Conservation (phyloP, 2,888 invertebrate genomes). For the Shargacucullia verbasci region DNA sequence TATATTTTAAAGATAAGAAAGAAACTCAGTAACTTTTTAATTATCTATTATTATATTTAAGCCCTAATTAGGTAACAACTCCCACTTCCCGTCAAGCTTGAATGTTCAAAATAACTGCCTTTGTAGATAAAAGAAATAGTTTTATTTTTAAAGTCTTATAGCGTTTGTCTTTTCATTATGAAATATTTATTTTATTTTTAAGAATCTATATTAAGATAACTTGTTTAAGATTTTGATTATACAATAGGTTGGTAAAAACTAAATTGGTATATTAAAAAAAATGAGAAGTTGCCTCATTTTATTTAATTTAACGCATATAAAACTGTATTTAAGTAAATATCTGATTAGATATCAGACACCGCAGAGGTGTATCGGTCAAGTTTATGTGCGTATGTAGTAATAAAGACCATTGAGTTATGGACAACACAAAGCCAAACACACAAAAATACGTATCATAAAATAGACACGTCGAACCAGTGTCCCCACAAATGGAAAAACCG, state of each 20-base stretch:
- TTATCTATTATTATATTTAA: slow-evolving; percentile 57
- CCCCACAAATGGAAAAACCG: slow-evolving; percentile 78
- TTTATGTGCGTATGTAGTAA: slow-evolving; percentile 76
- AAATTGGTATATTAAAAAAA: too few species aligned
- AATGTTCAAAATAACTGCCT: slow-evolving; percentile 28
- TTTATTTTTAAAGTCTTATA: slow-evolving; percentile 22
- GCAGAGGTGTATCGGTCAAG: slow-evolving; percentile 67
- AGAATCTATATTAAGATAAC: slow-evolving; percentile 1
- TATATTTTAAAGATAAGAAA: slow-evolving; percentile 60
- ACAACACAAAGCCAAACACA: slow-evolving; percentile 65
- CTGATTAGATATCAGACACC: slow-evolving; percentile 71
- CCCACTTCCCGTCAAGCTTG: slow-evolving; percentile 39
- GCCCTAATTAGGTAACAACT: slow-evolving; percentile 54
- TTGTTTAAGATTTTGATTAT: slow-evolving; percentile 3
- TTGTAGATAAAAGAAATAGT: slow-evolving; percentile 17
- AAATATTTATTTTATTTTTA: slow-evolving; percentile 16
- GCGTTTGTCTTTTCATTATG: slow-evolving; percentile 14
- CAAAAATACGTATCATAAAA: slow-evolving; percentile 79
- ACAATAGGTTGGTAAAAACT: slow-evolving; percentile 1
- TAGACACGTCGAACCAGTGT: slow-evolving; percentile 77
- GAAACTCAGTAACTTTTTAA: slow-evolving; percentile 48
- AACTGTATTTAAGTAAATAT: slow-evolving; percentile 62
- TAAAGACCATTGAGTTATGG: slow-evolving; percentile 79
- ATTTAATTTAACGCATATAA: slow-evolving; percentile 50
- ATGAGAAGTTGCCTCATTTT: slow-evolving; percentile 53